Evolutionary conservation across 1,140 invertebrate genomes (phyloP).

Genomic region (Drosophila melanica): DNA sequence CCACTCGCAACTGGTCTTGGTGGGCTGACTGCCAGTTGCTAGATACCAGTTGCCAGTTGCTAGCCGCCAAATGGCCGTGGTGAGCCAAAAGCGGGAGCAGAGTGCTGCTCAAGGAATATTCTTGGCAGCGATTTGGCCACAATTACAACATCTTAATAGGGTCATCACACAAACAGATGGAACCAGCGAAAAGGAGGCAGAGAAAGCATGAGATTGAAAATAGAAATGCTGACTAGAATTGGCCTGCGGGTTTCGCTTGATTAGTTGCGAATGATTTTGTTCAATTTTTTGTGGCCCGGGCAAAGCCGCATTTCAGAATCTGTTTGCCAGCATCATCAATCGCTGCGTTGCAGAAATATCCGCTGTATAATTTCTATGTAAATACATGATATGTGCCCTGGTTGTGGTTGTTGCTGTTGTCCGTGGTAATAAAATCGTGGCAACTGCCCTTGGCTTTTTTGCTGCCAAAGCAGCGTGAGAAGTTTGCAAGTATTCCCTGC

Average conservation of each 20-base stretch:
- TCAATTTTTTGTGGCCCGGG: constrained; percentile 8
- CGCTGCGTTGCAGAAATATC: constrained; percentile 43
- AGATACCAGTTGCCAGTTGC: not conserved
- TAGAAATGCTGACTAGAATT: constrained; percentile 16
- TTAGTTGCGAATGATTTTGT: constrained; percentile 68
- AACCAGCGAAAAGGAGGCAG: not conserved
- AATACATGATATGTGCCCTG: constrained; percentile 37
- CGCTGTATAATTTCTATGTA: constrained; percentile 28
- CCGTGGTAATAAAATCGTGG: constrained; percentile 3
- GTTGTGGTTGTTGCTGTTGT: not conserved
- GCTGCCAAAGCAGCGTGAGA: constrained; percentile 48
- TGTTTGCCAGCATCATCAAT: constrained; percentile 55
- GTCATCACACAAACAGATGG: constrained; percentile 17
- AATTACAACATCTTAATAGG: constrained; percentile 76
- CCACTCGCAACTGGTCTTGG: constrained; percentile 2
- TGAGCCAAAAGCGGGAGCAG: constrained; percentile 20
- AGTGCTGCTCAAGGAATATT: constrained; percentile 41
- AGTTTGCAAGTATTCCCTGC: constrained; percentile 55
- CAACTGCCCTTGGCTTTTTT: constrained; percentile 72
- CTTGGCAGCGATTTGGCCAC: constrained; percentile 72
- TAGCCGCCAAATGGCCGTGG: constrained; percentile 9
- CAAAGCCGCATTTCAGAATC: not conserved
- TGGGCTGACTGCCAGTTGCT: not conserved
- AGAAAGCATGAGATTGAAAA: not conserved
- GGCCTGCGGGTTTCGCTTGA: constrained; percentile 46